phyloP scores from a whole-genome alignment of 2,888 invertebrate species.

The Spilosoma lubricipeda region DNA sequence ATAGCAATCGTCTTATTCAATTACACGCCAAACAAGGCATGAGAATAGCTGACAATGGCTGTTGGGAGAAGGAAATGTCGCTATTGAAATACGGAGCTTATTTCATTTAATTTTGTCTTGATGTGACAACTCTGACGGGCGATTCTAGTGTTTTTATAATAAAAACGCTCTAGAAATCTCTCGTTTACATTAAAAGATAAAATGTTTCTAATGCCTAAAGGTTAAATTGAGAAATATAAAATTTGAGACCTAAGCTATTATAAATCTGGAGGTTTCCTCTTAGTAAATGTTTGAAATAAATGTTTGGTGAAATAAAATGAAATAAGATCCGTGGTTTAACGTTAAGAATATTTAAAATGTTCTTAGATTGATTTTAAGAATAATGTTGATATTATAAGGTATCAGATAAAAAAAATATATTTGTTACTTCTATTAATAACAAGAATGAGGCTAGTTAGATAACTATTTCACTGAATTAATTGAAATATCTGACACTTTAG shows the following conservation, averaged over 20 bases:
- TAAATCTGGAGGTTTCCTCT: neutral
- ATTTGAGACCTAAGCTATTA: slow-evolving; percentile 6
- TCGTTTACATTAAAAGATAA: slow-evolving; percentile 26
- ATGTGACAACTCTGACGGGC: slow-evolving; percentile 56
- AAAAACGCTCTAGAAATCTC: slow-evolving; percentile 36
- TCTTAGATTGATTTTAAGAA: neutral
- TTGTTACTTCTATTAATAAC: neutral
- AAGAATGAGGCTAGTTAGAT: neutral
- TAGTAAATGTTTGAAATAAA: neutral
- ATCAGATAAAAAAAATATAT: neutral
- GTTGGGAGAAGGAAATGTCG: slow-evolving; percentile 66
- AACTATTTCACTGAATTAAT: neutral
- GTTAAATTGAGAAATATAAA: slow-evolving; percentile 29
- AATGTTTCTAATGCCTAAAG: slow-evolving; percentile 31
- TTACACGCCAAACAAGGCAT: slow-evolving; percentile 80
- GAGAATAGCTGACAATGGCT: slow-evolving; percentile 79
- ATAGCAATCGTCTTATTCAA: slow-evolving; percentile 83
- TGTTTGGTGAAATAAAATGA: neutral
- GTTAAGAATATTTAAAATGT: neutral
- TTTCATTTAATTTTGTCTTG: slow-evolving; percentile 71
- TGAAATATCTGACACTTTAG: neutral
- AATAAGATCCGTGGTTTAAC: neutral
- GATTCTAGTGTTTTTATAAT: slow-evolving; percentile 53
- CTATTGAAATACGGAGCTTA: slow-evolving; percentile 75
- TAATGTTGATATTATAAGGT: neutral